Evolutionary conservation across 1,140 invertebrate species (phyloP), one percentile per base, ranked within the genome.

Genomic region (Hyles vespertilio): DNA sequence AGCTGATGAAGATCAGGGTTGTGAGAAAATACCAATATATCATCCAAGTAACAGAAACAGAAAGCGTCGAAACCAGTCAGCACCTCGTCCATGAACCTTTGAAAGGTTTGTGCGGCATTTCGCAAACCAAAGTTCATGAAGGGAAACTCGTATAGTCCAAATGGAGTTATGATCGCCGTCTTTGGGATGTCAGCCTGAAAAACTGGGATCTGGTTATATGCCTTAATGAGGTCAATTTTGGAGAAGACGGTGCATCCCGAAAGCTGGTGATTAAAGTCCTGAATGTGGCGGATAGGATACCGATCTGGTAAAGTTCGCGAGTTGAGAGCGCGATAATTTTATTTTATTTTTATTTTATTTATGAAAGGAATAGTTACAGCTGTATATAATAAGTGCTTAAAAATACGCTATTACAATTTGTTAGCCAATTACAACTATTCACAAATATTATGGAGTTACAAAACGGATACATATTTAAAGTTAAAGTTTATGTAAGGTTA

Each of bases 241-340:
- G n/a, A 12, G 22, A 50, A 50, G 3, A 52, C 11, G 2, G n/a
- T 52, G n/a, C 8, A 52, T 8, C 53, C 64, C 40, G 34, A 51
- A 48, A 46, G 45, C 45, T 53, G 50, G 47, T 44, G 59, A 51
- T 7, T 56, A 12, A 58, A 51, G n/a, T 58, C 53, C 3, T 49
- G 3, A 9, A 53, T 48, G 48, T 58, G 49, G 48, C 56, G 36
- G 36, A 61, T 7, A 10, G 59, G 34, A 12, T 54, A 40, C 32
- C 40, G 11, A 22, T 52, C 44, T 3, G 56, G 56, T 6, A 57
- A n/a, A 1, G 56, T 57, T 3, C 56, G 12, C 0, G 56, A 34
- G 32, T 56, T 56, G 4, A 58, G 44, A 2, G 46, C 49, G 1
- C 59, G 51, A 32, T 60, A 60, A 36, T 60, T n/a, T n/a, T n/a